Conservation (phyloP, 1,140 invertebrate species). For the Pachyrhynchus sulphureomaculatus region DNA sequence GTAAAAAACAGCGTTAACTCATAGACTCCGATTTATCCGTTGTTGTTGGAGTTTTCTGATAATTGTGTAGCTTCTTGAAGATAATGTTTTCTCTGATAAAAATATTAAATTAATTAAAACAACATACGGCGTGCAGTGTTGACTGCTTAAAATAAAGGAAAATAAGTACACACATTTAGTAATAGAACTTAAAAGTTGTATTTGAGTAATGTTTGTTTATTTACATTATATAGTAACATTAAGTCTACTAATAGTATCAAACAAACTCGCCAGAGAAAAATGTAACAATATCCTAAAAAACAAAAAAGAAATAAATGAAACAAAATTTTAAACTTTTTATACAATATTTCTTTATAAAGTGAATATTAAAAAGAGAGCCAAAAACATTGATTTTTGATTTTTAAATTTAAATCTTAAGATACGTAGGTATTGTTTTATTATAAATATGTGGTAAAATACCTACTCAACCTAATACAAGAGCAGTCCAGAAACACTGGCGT, state of each 20-base stretch:
- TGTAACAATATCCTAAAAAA: slow-evolving; percentile 32
- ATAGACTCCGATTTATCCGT: too few relatives aligned
- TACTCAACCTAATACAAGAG: slow-evolving; percentile 10
- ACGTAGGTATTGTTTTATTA: not conserved
- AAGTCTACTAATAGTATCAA: slow-evolving; percentile 38
- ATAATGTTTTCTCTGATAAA: too few relatives aligned
- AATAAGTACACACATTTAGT: too few relatives aligned
- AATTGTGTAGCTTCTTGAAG: too few relatives aligned
- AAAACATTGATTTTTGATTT: slow-evolving; percentile 4
- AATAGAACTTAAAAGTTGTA: slow-evolving; percentile 41
- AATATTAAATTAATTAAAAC: too few relatives aligned
- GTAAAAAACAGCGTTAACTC: too few relatives aligned
- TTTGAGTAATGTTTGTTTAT: slow-evolving; percentile 40
- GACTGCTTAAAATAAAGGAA: too few relatives aligned
- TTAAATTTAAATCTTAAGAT: slow-evolving; percentile 1
- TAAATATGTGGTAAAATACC: not conserved
- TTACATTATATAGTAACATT: slow-evolving; percentile 41
- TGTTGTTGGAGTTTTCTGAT: too few relatives aligned
- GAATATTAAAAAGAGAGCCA: slow-evolving; percentile 5
- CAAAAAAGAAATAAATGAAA: slow-evolving; percentile 19
- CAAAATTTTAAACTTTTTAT: slow-evolving; percentile 1
- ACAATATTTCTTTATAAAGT: not conserved
- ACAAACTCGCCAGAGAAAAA: slow-evolving; percentile 35
- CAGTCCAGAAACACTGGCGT: too few relatives aligned
- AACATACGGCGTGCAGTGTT: too few relatives aligned